Evolutionary conservation across 2,797 vertebrate genomes (phyloP).

Genomic region (Menidia menidia): DNA sequence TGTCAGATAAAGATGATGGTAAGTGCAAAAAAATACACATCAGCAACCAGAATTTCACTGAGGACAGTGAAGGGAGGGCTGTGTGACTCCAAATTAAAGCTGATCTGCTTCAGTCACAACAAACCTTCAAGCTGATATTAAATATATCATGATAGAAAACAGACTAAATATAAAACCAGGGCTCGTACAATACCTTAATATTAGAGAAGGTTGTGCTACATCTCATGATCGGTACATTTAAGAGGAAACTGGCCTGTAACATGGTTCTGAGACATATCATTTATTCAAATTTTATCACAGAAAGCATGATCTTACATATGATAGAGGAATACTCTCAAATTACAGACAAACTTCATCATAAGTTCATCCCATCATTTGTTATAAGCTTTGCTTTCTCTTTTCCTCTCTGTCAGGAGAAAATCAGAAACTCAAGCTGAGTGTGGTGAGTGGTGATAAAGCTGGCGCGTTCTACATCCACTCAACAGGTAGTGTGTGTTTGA

Average conservation of each 20-base stretch:
- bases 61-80: neutral
- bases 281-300: too few relatives aligned
- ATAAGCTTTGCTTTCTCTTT: neutral
- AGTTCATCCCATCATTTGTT: neutral
- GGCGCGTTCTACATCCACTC: slow-evolving; percentile 68
- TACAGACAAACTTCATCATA: too few relatives aligned
- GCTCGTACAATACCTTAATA: too few relatives aligned
- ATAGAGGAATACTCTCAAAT: too few relatives aligned
- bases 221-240: too few relatives aligned
- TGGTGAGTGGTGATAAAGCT: slow-evolving; percentile 68
- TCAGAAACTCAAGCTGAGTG: slow-evolving; percentile 63
- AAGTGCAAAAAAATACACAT: slow-evolving; percentile 23
- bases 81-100: neutral
- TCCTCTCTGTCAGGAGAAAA: slow-evolving; percentile 69
- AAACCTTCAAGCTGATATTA: neutral
- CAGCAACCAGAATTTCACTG: neutral
- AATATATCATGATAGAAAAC: too few relatives aligned
- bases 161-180: too few relatives aligned
- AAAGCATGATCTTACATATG: too few relatives aligned
- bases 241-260: too few relatives aligned
- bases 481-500: slow-evolving; percentile 71
- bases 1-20: slow-evolving; percentile 83
- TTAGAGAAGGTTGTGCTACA: too few relatives aligned
- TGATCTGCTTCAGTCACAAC: neutral
- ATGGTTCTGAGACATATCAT: too few relatives aligned